These are phyloP conservation scores for Pseudomyrmex dendroicus DNA, from an alignment of 1,140 invertebrate genomes.

Conservation along the genomic window DNA sequence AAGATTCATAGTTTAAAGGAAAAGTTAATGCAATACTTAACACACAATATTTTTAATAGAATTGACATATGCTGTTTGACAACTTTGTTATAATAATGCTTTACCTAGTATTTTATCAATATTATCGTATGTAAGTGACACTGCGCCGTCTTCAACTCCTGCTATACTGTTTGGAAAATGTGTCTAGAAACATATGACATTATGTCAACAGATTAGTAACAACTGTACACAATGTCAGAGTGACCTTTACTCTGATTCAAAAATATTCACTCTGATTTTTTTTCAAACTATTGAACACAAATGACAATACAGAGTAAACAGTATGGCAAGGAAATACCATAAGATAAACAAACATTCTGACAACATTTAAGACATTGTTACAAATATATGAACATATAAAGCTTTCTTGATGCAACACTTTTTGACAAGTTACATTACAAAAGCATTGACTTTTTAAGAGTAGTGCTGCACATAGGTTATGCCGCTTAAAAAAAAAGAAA, in stretches of 20 bases:
- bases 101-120: slow-evolving; percentile 94
- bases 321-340: neutral
- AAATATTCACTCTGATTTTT: neutral
- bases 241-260: neutral
- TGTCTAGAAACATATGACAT: slow-evolving; percentile 85
- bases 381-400: neutral
- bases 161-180: slow-evolving; percentile 88
- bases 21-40: neutral
- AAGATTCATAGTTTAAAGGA: slow-evolving; percentile 17
- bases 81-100: neutral
- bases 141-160: slow-evolving; percentile 90
- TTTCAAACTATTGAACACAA: neutral
- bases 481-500: neutral
- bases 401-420: too few species aligned
- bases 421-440: too few species aligned
- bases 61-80: neutral
- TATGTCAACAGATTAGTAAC: too few species aligned
- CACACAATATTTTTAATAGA: too few species aligned
- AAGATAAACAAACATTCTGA: neutral
- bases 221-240: neutral
- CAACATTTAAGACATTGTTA: neutral
- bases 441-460: slow-evolving; percentile 62
- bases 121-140: slow-evolving; percentile 91
- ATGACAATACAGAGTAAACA: neutral
- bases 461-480: slow-evolving; percentile 70